phyloP scores from a whole-genome alignment of 2,888 invertebrate genomes.

The Frankliniella intonsa region DNA sequence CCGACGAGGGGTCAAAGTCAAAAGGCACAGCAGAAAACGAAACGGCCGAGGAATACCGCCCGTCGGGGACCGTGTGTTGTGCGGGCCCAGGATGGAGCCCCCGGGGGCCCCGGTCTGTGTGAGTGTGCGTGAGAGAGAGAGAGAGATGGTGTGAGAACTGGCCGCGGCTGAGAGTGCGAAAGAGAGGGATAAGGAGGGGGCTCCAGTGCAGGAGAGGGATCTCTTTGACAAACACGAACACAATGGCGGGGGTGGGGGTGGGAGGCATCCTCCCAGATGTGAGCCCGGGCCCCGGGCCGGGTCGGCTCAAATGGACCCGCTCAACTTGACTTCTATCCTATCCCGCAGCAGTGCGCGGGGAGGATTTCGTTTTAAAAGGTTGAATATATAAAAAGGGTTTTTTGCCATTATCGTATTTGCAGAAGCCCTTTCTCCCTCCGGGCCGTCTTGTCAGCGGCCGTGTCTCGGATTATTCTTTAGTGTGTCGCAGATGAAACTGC shows the following conservation, averaged over 20 bases:
- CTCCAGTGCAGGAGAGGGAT: not conserved
- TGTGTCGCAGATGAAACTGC: too few relatives aligned
- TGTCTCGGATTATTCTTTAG: not conserved
- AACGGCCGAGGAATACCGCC: too few relatives aligned
- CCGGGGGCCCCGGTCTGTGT: too few relatives aligned
- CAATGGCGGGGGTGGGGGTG: not conserved
- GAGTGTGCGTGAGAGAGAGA: too few relatives aligned
- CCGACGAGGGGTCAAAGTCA: not conserved
- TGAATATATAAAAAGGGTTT: too few relatives aligned
- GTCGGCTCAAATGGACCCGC: not conserved
- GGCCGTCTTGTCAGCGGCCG: not conserved
- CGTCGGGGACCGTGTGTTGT: too few relatives aligned
- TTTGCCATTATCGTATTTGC: too few relatives aligned
- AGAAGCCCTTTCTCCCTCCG: not conserved
- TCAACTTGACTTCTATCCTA: not conserved
- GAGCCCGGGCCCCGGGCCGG: not conserved
- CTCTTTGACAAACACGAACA: constrained; percentile 11
- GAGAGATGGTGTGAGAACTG: not conserved
- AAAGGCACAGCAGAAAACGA: not conserved
- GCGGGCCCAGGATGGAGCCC: too few relatives aligned
- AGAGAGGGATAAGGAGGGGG: not conserved
- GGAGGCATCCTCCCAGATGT: not conserved
- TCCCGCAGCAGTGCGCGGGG: not conserved
- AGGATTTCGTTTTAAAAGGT: too few relatives aligned
- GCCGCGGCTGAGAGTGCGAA: not conserved